Conservation (phyloP, 2,888 invertebrate species). For the Mantis religiosa region DNA sequence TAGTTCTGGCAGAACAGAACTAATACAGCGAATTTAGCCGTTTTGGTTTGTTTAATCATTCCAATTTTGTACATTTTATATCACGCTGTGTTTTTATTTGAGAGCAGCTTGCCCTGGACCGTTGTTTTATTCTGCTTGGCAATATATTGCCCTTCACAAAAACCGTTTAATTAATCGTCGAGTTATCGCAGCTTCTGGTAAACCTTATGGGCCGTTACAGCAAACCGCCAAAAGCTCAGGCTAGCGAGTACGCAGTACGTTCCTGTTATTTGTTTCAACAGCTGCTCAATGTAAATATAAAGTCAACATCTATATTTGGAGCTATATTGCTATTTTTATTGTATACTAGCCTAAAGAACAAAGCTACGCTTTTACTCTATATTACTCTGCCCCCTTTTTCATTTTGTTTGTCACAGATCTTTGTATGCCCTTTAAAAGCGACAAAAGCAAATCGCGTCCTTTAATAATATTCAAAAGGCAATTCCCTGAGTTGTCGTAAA, state of each 20-base stretch:
- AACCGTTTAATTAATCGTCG: background rate
- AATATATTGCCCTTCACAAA: background rate
- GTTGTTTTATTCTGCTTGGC: background rate
- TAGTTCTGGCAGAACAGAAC: too few species aligned
- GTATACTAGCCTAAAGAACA: background rate
- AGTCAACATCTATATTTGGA: background rate
- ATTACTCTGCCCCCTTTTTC: too few species aligned
- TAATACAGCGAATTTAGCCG: too few species aligned
- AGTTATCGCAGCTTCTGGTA: background rate
- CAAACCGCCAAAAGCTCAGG: background rate
- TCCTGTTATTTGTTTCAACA: background rate
- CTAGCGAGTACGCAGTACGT: background rate
- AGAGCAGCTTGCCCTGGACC: background rate
- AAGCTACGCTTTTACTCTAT: background rate
- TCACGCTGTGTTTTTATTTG: background rate
- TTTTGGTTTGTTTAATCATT: background rate
- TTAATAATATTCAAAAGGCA: too few species aligned
- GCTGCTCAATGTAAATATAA: background rate
- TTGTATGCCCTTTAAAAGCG: too few species aligned
- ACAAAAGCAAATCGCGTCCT: too few species aligned
- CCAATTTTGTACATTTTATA: background rate
- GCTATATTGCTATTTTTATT: too few species aligned
- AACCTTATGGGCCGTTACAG: background rate
- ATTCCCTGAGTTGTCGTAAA: too few species aligned
- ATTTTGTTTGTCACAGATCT: too few species aligned